Conservation (phyloP, 2,113 vertebrate genomes). For the Motacilla tschutschensis region DNA sequence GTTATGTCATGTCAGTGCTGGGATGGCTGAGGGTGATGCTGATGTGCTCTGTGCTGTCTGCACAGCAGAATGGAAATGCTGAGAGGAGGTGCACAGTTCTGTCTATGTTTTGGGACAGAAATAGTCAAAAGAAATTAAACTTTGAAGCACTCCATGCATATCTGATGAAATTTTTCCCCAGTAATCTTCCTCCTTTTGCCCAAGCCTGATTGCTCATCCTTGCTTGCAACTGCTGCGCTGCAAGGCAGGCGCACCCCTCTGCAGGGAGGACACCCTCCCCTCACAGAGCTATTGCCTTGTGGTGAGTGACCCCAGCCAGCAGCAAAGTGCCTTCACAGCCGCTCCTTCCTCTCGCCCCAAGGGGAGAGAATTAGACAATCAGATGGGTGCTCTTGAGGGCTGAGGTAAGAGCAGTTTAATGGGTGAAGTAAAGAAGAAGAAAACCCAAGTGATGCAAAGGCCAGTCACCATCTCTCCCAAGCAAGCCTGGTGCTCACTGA, state of each 20-base stretch:
- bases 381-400: background rate
- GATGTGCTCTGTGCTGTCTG: background rate
- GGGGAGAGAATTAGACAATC: background rate
- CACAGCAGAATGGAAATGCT: background rate
- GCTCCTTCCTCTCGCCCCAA: accelerated
- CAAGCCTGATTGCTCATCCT: background rate
- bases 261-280: background rate
- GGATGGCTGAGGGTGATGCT: background rate
- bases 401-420: background rate
- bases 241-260: background rate
- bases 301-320: background rate
- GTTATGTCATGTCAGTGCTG: background rate
- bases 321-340: background rate
- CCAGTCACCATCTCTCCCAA: background rate
- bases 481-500: background rate
- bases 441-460: background rate
- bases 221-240: background rate
- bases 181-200: background rate
- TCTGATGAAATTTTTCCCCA: background rate
- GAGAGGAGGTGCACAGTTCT: background rate
- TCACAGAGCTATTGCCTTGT: background rate
- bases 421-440: background rate
- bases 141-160: background rate
- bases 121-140: background rate
- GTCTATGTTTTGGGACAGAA: background rate